Conservation (phyloP, 2,888 invertebrate genomes). For the Anthophora plumipes region DNA sequence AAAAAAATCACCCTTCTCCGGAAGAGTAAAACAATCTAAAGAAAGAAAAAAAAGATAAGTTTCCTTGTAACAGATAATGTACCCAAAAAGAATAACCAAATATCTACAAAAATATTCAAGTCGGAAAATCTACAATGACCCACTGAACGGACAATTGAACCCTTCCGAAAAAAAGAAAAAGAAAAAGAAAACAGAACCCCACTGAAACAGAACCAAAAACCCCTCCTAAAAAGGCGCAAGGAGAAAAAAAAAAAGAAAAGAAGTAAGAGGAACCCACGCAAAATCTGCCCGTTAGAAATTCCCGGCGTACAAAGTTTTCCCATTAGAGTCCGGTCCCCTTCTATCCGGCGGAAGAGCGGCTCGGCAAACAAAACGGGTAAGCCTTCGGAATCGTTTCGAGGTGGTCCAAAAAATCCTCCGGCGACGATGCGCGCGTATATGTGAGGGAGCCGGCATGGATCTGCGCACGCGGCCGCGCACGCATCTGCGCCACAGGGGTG, state of each 20-base stretch:
- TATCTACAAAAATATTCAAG: too few species aligned
- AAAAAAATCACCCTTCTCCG: too few species aligned
- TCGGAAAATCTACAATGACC: neutral
- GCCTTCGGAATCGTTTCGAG: conserved; percentile 4
- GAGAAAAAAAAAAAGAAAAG: neutral
- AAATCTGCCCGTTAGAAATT: neutral
- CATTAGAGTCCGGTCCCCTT: conserved; percentile 27
- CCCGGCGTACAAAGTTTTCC: conserved; percentile 34
- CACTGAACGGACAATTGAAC: neutral
- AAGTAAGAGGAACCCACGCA: neutral
- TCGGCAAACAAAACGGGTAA: conserved; percentile 42
- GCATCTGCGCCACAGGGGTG: conserved; percentile 50
- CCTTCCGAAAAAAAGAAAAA: neutral
- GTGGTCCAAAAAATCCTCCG: conserved; percentile 30
- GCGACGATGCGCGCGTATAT: neutral
- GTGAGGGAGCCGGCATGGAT: conserved; percentile 38
- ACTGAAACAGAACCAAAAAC: neutral
- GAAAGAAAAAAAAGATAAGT: neutral
- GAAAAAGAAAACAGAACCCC: too few species aligned
- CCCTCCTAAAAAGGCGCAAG: neutral
- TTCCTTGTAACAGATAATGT: too few species aligned
- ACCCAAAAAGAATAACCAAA: too few species aligned
- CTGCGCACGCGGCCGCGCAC: conserved; percentile 24
- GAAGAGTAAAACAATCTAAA: too few species aligned
- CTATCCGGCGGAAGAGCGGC: conserved; percentile 1